Percentiles rank a stretch among this genome's conserved stretches.
Evolutionary conservation across 2,113 vertebrate species (phyloP).

Genomic region (Epinephelus lanceolatus): DNA sequence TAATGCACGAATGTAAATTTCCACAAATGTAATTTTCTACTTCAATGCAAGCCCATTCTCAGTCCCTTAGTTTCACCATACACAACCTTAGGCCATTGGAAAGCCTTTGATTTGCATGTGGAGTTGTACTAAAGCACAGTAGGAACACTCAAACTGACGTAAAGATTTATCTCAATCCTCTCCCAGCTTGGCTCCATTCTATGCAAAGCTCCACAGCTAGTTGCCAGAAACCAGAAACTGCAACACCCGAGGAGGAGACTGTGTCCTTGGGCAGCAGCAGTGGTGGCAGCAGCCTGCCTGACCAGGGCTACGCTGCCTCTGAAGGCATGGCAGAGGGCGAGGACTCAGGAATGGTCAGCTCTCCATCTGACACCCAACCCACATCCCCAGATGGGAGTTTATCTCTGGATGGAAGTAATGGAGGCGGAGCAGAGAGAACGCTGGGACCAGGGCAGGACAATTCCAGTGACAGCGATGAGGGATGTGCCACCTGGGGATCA

Average conservation of each 20-base stretch:
- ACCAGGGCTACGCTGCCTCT: slow-evolving; percentile 88
- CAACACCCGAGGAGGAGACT: slow-evolving; percentile 84
- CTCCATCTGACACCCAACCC: slow-evolving; percentile 87
- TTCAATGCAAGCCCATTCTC: neutral
- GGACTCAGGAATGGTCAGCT: slow-evolving; percentile 88
- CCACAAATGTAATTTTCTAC: neutral
- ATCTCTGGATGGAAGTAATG: slow-evolving; percentile 58
- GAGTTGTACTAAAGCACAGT: slow-evolving; percentile 6
- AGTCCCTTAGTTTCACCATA: neutral
- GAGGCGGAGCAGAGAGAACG: slow-evolving; percentile 38
- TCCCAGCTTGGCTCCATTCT: slow-evolving; percentile 86
- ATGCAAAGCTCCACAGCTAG: slow-evolving; percentile 57
- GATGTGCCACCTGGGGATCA: slow-evolving; percentile 80
- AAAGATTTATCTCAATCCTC: slow-evolving; percentile 33
- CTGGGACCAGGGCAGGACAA: slow-evolving; percentile 66
- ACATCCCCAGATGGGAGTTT: slow-evolving; percentile 86
- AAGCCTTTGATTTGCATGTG: slow-evolving; percentile 1
- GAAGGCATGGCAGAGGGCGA: slow-evolving; percentile 90
- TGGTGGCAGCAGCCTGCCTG: slow-evolving; percentile 78
- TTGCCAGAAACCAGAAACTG: slow-evolving; percentile 64
- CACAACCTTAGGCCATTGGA: neutral
- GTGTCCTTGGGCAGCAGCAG: slow-evolving; percentile 87
- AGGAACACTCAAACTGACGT: neutral
- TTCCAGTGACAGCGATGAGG: slow-evolving; percentile 76
- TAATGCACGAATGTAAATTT: slow-evolving; percentile 24